A percentile compares a stretch with the other conserved stretches of the same genome.
Evolutionary conservation across 2,113 vertebrate species (phyloP).

Genomic region (Pygoscelis adeliae): DNA sequence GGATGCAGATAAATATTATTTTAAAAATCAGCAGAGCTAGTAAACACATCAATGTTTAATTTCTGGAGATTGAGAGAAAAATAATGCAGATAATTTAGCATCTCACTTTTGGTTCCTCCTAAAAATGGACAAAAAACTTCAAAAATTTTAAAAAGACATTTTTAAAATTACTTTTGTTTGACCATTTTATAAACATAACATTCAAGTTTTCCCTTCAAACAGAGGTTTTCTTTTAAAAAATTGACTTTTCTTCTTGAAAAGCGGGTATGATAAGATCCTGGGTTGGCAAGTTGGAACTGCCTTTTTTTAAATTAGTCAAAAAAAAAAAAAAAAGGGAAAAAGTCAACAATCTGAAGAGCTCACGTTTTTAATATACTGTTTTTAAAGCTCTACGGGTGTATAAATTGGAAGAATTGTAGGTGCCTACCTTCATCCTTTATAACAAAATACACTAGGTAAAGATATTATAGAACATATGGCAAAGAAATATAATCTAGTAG

Average conservation of each 20-base stretch:
- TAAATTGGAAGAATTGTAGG: not conserved
- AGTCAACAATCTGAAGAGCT: not conserved
- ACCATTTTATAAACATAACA: not conserved
- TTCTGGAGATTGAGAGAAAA: not conserved
- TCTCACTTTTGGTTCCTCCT: not conserved
- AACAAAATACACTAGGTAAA: not conserved
- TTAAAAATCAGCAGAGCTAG: not conserved
- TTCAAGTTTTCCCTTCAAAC: not conserved
- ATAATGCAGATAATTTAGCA: not conserved
- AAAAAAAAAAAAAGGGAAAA: no score
- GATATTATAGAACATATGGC: not conserved
- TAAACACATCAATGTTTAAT: not conserved
- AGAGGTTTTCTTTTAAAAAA: not conserved
- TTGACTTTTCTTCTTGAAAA: not conserved
- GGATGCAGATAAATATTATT: not conserved
- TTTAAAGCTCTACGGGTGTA: not conserved
- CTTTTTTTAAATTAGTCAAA: not conserved
- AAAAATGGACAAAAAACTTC: not conserved
- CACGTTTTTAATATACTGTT: not conserved
- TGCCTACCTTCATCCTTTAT: not conserved
- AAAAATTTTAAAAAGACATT: not conserved
- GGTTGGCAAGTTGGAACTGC: not conserved
- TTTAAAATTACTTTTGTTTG: not conserved
- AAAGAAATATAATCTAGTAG: not conserved
- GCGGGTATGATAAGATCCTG: not conserved